Conservation (phyloP, 2,797 vertebrate species). For the Girardinus metallicus region DNA sequence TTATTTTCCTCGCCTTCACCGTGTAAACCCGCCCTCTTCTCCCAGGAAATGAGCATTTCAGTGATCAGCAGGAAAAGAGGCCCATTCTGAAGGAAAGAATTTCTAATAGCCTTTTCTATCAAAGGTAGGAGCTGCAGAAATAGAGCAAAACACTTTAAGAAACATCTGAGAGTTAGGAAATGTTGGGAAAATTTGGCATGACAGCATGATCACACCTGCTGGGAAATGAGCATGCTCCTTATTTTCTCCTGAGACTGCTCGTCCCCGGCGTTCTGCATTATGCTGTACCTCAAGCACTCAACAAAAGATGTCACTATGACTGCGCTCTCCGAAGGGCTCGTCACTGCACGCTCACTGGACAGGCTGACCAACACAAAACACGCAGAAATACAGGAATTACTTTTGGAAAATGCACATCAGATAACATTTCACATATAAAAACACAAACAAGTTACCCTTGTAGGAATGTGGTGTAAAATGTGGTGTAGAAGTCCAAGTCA, state of each 20-base stretch:
- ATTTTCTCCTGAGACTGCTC: constrained; percentile 78
- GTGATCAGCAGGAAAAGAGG: constrained; percentile 88
- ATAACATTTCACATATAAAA: background rate
- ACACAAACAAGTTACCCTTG: constrained; percentile 83
- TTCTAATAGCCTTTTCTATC: constrained; percentile 82
- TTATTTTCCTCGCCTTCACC: constrained; percentile 40
- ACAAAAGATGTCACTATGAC: constrained; percentile 87
- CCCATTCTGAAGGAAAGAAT: constrained; percentile 84
- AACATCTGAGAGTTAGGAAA: background rate
- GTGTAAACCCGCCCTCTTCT: constrained; percentile 81
- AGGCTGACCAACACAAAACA: constrained; percentile 76
- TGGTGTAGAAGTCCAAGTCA: constrained; percentile 87
- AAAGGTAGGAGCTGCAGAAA: constrained; percentile 88
- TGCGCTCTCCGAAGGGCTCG: constrained; percentile 88
- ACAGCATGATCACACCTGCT: constrained; percentile 84
- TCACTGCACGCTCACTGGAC: constrained; percentile 85
- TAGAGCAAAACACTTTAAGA: constrained; percentile 19
- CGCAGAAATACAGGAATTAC: background rate
- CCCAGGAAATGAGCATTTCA: constrained; percentile 90
- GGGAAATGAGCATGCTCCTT: constrained; percentile 86
- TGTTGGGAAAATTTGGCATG: background rate
- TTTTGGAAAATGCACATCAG: background rate
- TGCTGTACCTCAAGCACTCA: constrained; percentile 90
- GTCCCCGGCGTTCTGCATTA: constrained; percentile 81
- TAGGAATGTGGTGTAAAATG: constrained; percentile 86